These are phyloP conservation scores for Scrobipalpa costella DNA, from an alignment of 2,888 invertebrate genomes.

Conservation along the genomic window DNA sequence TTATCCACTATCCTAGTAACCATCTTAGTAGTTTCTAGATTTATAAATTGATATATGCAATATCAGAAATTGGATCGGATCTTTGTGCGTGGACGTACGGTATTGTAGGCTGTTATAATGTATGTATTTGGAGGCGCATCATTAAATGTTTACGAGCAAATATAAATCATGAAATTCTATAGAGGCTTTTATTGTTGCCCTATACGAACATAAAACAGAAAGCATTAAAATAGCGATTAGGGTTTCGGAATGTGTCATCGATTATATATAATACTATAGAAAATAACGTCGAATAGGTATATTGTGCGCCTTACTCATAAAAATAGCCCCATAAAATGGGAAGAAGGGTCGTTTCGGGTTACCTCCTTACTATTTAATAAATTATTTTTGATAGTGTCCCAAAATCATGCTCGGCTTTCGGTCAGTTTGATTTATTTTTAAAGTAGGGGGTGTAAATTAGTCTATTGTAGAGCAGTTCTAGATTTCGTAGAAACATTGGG, in stretches of 20 bases:
- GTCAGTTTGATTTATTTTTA: not conserved
- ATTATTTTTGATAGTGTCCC: constrained; percentile 11
- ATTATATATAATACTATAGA: constrained; percentile 39
- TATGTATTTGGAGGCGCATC: constrained; percentile 12
- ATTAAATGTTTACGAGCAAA: constrained; percentile 28
- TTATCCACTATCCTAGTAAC: too few species aligned
- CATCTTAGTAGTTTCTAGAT: too few species aligned
- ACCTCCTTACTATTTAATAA: not conserved
- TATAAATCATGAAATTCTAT: constrained; percentile 53
- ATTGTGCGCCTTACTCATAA: constrained; percentile 42
- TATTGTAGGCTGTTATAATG: not conserved
- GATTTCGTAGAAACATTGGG: too few species aligned
- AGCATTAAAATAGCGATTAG: constrained; percentile 56
- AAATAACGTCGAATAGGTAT: constrained; percentile 31
- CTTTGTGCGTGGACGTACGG: not conserved
- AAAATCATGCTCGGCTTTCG: constrained; percentile 6
- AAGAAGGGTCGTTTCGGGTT: constrained; percentile 23
- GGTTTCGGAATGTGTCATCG: constrained; percentile 53
- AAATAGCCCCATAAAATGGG: constrained; percentile 36
- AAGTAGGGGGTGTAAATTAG: not conserved
- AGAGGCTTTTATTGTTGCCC: constrained; percentile 49
- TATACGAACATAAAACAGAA: constrained; percentile 52
- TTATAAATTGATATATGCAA: not conserved
- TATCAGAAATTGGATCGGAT: not conserved
- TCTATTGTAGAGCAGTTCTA: too few species aligned